Base-by-base conservation (phyloP, 1,140 invertebrate genomes). In the Dermatophagoides farinae region DNA sequence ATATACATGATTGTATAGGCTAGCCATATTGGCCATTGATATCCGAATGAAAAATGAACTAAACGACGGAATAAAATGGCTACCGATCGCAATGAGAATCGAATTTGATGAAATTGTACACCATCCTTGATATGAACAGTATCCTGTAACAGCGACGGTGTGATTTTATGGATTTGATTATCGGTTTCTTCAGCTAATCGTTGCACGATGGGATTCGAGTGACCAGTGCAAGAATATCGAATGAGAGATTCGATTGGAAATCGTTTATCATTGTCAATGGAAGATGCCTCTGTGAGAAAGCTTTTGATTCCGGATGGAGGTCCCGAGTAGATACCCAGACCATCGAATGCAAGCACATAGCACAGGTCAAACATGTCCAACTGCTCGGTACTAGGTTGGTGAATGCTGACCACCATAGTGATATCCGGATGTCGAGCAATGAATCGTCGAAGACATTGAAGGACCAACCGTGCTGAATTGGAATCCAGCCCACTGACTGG, bases 401-500 rank as follows among this genome's bases (percentile, higher is more conserved):
- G 58, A 41, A 60, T 60, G n/a, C 31, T 40, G 4, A 22, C 11
- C 10, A 60, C 22, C 6, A 60, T n/a, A 10, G 58, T 47, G 1
- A 60, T 10, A 14, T 39, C 14, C 10, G 47, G 39, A 10, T 20
- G 47, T 1, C 14, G 8, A 31, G 53, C 49, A 1, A 62, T 8
- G 8, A 4, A 31, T 12, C 43, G 16, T 46, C n/a, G 12, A 11
- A 62, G 25, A 55, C 39, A 43, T 9, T 9, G 8, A 9, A 62
- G 63, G 2, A 53, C 50, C 22, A n/a, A 12, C 6, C 11, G 25
- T 20, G 62, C 62, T 0, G 58, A 43, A 14, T 11, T 41, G 44
- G 18, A 88, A 43, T 64, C 63, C 8, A 64, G 40, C 2, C 63
- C 63, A 22, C 55, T 91, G 18, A 89, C 93, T 0, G 89, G 88